Conservation (phyloP, 2,797 vertebrate species). For the Syngnathus acus region DNA sequence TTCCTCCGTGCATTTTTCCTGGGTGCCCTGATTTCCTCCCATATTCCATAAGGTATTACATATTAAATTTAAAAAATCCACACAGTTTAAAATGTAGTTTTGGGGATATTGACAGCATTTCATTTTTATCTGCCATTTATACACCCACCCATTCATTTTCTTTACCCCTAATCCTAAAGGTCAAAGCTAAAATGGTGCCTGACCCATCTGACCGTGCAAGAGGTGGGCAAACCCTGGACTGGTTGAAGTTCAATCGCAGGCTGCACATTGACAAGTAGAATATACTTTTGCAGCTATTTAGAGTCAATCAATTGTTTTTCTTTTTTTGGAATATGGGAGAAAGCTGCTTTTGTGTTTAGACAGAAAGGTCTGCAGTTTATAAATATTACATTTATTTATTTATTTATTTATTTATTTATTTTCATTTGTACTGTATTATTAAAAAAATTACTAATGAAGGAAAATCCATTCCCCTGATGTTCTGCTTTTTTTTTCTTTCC, state of each 20-base stretch:
- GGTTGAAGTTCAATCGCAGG: neutral
- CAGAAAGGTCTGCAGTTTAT: neutral
- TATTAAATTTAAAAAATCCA: neutral
- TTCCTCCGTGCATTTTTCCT: too few species aligned
- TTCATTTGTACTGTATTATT: neutral
- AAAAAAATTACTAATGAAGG: neutral
- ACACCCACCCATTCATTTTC: neutral
- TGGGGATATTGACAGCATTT: neutral
- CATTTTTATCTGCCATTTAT: neutral
- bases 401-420: neutral
- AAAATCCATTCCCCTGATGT: neutral
- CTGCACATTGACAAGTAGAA: neutral
- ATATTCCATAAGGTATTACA: neutral
- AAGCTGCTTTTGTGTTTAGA: neutral
- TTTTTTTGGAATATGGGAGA: neutral
- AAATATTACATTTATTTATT: neutral
- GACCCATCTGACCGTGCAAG: neutral
- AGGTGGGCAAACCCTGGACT: neutral
- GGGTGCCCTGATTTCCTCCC: too few species aligned
- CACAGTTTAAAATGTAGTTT: neutral
- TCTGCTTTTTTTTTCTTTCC: neutral
- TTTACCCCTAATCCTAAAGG: slow-evolving; percentile 1
- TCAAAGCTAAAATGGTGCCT: neutral
- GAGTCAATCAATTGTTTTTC: neutral
- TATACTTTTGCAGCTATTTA: neutral